Percentiles rank a stretch among this genome's conserved stretches.
phyloP scores from a whole-genome alignment of 2,113 vertebrate species.

The Oryzias javanicus region DNA sequence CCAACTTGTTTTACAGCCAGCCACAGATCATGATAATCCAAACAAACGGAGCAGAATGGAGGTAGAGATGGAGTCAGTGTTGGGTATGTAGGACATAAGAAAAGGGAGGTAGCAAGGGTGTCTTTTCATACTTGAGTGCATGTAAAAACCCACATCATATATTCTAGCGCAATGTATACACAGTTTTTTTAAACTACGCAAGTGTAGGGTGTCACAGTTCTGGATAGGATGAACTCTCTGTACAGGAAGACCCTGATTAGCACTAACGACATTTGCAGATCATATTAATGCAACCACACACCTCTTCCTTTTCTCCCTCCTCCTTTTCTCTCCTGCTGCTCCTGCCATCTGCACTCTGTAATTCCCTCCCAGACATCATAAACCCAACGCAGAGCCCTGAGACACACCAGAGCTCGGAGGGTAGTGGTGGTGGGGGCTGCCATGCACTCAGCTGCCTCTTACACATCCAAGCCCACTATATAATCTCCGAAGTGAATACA shows the following conservation, averaged over 20 bases:
- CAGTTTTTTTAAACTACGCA: constrained; percentile 32
- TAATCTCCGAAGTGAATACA: constrained; percentile 33
- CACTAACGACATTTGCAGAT: constrained; percentile 81
- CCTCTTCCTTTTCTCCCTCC: constrained; percentile 52
- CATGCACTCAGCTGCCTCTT: constrained; percentile 32
- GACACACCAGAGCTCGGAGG: constrained; percentile 65
- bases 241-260: constrained; percentile 84
- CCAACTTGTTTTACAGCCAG: constrained; percentile 67
- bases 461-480: constrained; percentile 27
- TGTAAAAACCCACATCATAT: constrained; percentile 33
- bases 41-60: constrained; percentile 56
- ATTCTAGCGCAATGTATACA: constrained; percentile 33
- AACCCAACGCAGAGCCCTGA: constrained; percentile 58
- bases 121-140: constrained; percentile 20
- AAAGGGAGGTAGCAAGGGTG: constrained; percentile 13
- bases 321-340: constrained; percentile 40
- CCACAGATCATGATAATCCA: constrained; percentile 49
- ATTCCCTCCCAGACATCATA: constrained; percentile 73
- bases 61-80: constrained; percentile 22
- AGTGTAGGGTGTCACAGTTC: constrained; percentile 47
- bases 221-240: constrained; percentile 73
- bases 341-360: constrained; percentile 75
- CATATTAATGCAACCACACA: constrained; percentile 82
- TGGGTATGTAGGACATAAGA: constrained; percentile 2
- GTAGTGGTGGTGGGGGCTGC: constrained; percentile 43